phyloP scores from a whole-genome alignment of 2,888 invertebrate genomes.

The Fragum sueziense region DNA sequence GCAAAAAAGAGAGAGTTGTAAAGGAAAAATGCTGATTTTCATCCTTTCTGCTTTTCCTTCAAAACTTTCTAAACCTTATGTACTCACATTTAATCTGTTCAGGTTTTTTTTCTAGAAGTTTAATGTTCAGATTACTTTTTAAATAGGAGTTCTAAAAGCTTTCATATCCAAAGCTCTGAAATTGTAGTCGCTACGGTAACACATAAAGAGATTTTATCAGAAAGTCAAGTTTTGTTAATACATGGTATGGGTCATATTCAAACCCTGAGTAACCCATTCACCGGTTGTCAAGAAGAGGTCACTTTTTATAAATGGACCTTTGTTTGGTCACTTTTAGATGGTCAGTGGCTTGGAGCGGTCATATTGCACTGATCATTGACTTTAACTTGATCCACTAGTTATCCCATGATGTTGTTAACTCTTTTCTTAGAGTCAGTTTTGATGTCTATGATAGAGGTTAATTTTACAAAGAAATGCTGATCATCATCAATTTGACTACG shows the following conservation, averaged over 20 bases:
- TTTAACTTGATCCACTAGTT: not conserved
- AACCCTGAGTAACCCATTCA: conserved; percentile 1
- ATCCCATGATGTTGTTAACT: too few relatives aligned
- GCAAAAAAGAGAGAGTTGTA: too few relatives aligned
- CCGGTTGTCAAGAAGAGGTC: conserved; percentile 10
- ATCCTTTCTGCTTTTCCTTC: too few relatives aligned
- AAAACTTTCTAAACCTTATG: too few relatives aligned
- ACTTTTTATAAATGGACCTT: conserved; percentile 22
- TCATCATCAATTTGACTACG: too few relatives aligned
- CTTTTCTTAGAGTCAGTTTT: too few relatives aligned
- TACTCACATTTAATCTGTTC: not conserved
- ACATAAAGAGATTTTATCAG: not conserved
- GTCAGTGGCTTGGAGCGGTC: conserved; percentile 21
- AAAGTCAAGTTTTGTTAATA: not conserved
- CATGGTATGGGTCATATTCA: not conserved
- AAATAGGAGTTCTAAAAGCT: not conserved
- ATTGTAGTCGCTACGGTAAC: not conserved
- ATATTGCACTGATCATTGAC: conserved; percentile 22
- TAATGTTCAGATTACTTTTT: not conserved
- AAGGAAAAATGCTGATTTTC: too few relatives aligned
- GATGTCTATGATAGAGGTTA: too few relatives aligned
- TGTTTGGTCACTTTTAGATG: conserved; percentile 8
- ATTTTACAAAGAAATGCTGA: too few relatives aligned
- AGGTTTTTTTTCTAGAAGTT: not conserved
- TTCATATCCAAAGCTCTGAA: not conserved